Evolutionary conservation across 2,113 vertebrate species (phyloP).

Genomic region (Phyllopteryx taeniolatus): DNA sequence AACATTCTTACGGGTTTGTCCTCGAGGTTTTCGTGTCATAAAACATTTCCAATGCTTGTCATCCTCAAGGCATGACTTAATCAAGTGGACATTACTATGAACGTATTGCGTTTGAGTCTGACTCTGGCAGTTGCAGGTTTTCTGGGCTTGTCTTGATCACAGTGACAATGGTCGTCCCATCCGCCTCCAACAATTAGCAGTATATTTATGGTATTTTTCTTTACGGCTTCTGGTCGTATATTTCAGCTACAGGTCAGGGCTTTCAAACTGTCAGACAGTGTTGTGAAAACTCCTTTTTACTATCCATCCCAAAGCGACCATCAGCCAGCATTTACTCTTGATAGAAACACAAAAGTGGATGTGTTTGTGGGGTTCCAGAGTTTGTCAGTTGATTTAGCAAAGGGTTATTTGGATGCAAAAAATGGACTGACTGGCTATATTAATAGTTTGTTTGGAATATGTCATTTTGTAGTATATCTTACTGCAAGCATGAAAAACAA

Average conservation of each 20-base stretch:
- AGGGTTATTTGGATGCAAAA: not conserved
- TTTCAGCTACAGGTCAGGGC: constrained; percentile 24
- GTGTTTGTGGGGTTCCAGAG: not conserved
- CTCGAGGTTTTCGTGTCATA: not conserved
- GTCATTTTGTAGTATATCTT: not conserved
- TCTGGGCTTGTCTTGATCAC: not conserved
- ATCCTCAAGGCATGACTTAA: not conserved
- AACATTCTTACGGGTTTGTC: not conserved
- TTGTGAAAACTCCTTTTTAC: constrained; percentile 51
- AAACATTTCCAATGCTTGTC: not conserved
- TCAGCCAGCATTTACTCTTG: constrained; percentile 40
- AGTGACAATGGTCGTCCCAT: not conserved
- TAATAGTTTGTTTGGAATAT: not conserved
- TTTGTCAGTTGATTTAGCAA: not conserved
- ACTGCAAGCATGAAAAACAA: not conserved
- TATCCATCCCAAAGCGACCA: constrained; percentile 30
- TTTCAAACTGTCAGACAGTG: constrained; percentile 22
- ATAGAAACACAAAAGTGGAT: not conserved
- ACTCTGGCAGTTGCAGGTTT: not conserved
- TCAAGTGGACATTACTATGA: not conserved
- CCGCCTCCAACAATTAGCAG: constrained; percentile 1
- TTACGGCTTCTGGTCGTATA: constrained; percentile 17
- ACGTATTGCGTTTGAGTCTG: not conserved
- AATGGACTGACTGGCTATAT: not conserved
- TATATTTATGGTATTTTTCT: constrained; percentile 24